Conservation (phyloP, 1,140 invertebrate genomes). For the Caenorhabditis briggsae region DNA sequence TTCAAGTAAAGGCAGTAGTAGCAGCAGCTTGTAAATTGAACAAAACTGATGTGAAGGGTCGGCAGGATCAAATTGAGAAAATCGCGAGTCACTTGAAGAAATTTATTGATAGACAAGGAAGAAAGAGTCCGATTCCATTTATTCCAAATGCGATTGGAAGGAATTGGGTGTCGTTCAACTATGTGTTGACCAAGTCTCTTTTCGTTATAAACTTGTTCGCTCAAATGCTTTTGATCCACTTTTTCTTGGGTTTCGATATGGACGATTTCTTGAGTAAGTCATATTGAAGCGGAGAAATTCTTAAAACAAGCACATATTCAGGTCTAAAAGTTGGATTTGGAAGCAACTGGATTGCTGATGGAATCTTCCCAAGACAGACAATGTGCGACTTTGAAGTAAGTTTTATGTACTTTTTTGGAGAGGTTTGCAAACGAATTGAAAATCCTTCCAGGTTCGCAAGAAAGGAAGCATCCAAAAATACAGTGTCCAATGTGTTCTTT, state of each 20-base stretch:
- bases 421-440: not conserved
- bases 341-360: slow-evolving; percentile 69
- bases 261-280: slow-evolving; percentile 57
- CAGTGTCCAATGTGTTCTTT: slow-evolving; percentile 73
- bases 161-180: slow-evolving; percentile 46
- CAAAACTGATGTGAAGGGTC: slow-evolving; percentile 25
- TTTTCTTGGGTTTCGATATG: slow-evolving; percentile 62
- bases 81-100: slow-evolving; percentile 44
- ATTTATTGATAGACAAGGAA: slow-evolving; percentile 22
- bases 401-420: not conserved
- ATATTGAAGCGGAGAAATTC: slow-evolving; percentile 42
- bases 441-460: slow-evolving; percentile 54
- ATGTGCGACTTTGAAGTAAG: slow-evolving; percentile 73
- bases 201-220: slow-evolving; percentile 56
- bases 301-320: not conserved
- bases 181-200: slow-evolving; percentile 55
- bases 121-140: slow-evolving; percentile 25
- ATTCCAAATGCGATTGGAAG: slow-evolving; percentile 41
- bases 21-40: slow-evolving; percentile 28
- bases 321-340: slow-evolving; percentile 56
- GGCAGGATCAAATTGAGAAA: slow-evolving; percentile 10
- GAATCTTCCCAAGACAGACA: slow-evolving; percentile 71
- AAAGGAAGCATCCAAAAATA: slow-evolving; percentile 63
- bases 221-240: slow-evolving; percentile 57
- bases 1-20: slow-evolving; percentile 44